These are phyloP conservation scores for Meta bourneti DNA, from an alignment of 2,888 invertebrate genomes.

Conservation along the genomic window DNA sequence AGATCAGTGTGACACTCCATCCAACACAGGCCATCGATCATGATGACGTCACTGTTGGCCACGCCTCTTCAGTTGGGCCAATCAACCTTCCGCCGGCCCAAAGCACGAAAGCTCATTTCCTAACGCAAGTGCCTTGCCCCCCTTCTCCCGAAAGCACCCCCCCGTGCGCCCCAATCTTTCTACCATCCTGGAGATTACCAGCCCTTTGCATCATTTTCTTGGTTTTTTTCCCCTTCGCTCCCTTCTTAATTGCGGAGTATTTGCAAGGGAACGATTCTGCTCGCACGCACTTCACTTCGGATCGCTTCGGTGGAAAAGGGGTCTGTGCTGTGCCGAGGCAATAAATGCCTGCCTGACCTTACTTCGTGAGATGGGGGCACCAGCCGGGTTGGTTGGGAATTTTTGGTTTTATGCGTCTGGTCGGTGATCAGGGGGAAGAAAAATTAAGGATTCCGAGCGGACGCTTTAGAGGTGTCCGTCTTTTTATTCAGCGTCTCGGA, in stretches of 20 bases:
- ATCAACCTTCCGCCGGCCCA: conserved; percentile 66
- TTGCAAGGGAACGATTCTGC: conserved; percentile 73
- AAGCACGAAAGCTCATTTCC: conserved; percentile 76
- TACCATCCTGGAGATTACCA: conserved; percentile 61
- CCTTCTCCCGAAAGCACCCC: neutral
- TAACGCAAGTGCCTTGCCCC: conserved; percentile 50
- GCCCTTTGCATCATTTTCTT: conserved; percentile 74
- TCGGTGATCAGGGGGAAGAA: too few relatives aligned
- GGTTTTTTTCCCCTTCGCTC: conserved; percentile 38
- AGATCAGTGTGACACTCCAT: conserved; percentile 72
- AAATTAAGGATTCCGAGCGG: too few relatives aligned
- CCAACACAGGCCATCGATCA: conserved; percentile 76
- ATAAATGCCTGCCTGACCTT: conserved; percentile 27
- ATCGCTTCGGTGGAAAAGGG: conserved; percentile 33
- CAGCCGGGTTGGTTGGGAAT: neutral
- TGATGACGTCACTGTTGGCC: conserved; percentile 73
- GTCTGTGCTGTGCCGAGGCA: neutral
- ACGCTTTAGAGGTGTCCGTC: too few relatives aligned
- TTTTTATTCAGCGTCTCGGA: too few relatives aligned
- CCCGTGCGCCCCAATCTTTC: conserved; percentile 31
- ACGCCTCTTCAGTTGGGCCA: conserved; percentile 75
- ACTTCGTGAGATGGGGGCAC: neutral
- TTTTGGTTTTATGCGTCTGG: too few relatives aligned
- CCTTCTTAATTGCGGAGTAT: conserved; percentile 75
- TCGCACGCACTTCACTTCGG: conserved; percentile 65